A percentile compares a stretch with the other conserved stretches of the same genome.
These are phyloP conservation scores for Cordilura impudica DNA, from an alignment of 2,888 invertebrate genomes.

Conservation along the genomic window DNA sequence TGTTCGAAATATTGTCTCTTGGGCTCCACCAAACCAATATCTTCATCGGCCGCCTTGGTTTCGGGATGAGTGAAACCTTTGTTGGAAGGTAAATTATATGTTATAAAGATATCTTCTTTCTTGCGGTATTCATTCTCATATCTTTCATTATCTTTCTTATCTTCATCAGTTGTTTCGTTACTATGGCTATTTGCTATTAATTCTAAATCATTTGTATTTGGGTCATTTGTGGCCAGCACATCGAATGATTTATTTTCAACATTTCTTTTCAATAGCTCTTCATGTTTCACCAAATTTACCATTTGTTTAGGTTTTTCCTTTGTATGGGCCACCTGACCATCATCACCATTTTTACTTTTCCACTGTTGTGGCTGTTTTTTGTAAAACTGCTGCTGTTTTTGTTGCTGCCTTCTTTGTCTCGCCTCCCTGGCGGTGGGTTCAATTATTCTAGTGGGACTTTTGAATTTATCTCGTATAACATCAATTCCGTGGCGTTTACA, in stretches of 20 bases:
- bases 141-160: too few species aligned
- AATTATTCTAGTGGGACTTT: constrained; percentile 70
- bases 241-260: constrained; percentile 35
- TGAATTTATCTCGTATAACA: constrained; percentile 73
- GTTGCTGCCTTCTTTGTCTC: constrained; percentile 62
- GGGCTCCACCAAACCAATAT: constrained; percentile 74
- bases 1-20: constrained; percentile 74
- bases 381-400: too few species aligned
- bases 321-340: background rate
- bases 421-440: constrained; percentile 65
- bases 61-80: constrained; percentile 73
- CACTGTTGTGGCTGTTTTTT: constrained; percentile 27
- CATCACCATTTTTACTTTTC: background rate
- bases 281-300: constrained; percentile 49
- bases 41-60: constrained; percentile 72
- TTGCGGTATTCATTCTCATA: background rate
- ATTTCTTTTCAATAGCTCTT: constrained; percentile 44
- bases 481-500: constrained; percentile 72
- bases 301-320: constrained; percentile 44
- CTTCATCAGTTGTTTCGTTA: background rate
- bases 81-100: constrained; percentile 60
- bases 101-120: constrained; percentile 11
- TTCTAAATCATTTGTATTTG: constrained; percentile 49
- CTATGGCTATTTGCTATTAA: constrained; percentile 20
- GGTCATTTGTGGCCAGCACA: constrained; percentile 43